Conservation (phyloP, 2,113 vertebrate species). For the Malurus alboscapulatus region DNA sequence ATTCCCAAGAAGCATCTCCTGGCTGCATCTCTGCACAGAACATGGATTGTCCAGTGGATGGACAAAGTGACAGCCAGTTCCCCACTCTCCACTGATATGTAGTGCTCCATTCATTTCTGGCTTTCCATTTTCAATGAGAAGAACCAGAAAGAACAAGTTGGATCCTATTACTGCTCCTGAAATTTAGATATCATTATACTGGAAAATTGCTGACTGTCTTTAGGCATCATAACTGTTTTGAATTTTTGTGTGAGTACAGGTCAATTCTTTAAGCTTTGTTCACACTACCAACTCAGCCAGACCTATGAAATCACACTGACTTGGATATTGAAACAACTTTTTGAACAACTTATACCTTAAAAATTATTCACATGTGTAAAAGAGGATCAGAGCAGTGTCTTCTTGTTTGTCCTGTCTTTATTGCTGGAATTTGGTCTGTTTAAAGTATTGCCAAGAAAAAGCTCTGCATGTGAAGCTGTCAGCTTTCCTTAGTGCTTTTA, state of each 20-base stretch:
- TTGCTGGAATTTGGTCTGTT: neutral
- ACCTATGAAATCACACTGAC: neutral
- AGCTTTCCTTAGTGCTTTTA: neutral
- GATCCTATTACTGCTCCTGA: neutral
- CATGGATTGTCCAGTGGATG: no score
- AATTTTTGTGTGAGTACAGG: neutral
- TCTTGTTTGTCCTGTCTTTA: neutral
- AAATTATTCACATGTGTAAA: neutral
- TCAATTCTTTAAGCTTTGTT: neutral
- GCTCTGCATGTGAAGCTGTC: neutral
- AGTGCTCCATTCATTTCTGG: neutral
- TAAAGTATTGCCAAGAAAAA: neutral
- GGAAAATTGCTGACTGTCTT: neutral
- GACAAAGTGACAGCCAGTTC: neutral
- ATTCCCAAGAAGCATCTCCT: neutral
- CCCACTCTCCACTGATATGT: neutral
- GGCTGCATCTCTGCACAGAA: neutral
- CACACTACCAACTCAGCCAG: fast-evolving
- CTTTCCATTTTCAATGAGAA: neutral
- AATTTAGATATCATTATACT: neutral
- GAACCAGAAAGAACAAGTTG: neutral
- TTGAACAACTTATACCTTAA: neutral
- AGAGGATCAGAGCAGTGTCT: neutral
- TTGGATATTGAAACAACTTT: neutral
- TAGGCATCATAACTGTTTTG: neutral